Base-by-base conservation (phyloP, 2,797 vertebrate genomes). In the Tangara arthus region DNA sequence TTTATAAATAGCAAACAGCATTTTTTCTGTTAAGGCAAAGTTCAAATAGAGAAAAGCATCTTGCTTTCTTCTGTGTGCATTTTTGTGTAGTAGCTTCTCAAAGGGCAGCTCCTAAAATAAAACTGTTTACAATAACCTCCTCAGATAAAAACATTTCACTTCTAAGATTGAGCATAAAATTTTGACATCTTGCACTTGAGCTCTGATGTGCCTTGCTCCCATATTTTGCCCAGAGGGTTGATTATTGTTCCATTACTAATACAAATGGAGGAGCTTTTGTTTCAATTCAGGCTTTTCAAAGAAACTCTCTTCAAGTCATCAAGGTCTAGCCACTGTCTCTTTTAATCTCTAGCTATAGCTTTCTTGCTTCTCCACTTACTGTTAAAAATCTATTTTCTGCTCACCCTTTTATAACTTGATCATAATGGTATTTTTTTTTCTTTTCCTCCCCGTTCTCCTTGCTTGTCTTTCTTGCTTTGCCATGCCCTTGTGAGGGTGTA, bases 41-140 rank as follows among this genome's bases (percentile, higher is more conserved):
- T 63, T 90, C 82, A 83, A 55, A 59, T 5, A 61, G 55, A 86
- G 47, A 63, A 79, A 79, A 92, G 37, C 56, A 60, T 56, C 47
- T 56, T 92, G 15, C 21, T 70, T 92, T 77, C 39, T 81, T 78
- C 64, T 59, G 13, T 28, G 11, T 81, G 42, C 15, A 2, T 87
- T 95, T 94, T 68, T 78, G 30, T 92, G 37, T 26, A 59, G 84
- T 52, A 72, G 87, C 52, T 81, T 93, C 55, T 96, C 49, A 91
- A 88, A 94, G 82, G 79, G 76, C 81, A 82, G 23, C 42, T 94
- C 24, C 85, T 87, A 88, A 95, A 96, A 95, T 78, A 93, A 93
- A 85, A 72, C 66, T 89, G 63, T 88, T 89, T 92, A 94, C 79
- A 88, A 35, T 85, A 91, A 75, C 68, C 34, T 83, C 34, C 65